Base-by-base conservation (phyloP, 2,797 vertebrate species). In the Myotis vivesi region DNA sequence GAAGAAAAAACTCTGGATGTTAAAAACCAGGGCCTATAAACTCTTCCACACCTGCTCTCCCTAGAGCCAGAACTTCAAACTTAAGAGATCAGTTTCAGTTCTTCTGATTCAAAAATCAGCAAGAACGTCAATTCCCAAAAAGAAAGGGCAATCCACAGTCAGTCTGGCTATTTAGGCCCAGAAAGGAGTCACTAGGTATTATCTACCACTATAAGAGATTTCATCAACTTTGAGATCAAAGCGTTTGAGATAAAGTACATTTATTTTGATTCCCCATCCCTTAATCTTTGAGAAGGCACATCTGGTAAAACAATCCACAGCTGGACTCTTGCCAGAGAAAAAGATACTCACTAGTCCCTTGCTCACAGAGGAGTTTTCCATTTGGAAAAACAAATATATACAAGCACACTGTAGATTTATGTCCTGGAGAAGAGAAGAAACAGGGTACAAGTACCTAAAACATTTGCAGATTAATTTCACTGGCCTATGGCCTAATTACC, bases 11-110 rank as follows among this genome's bases (percentile, higher is more conserved):
- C 23, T 87, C 59, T 77, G 46, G 85, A 93, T 13, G 69, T 36
- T 53, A 83, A 96, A 96, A 15, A 6, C 46, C 23, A 87, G 73
- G 4, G 33, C 11, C n/a, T 68, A 33, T 90, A 72, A 88, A 89
- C 83, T 72, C 55, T 92, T 92, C n/a, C 23, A 68, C 30, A 68
- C 22, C 55, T 94, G 23, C 10, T 85, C 49, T 76, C 51, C 25
- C 44, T n/a, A 72, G 17, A 92, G n/a, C 7, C 51, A 93, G 91
- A 96, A 87, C 44, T 87, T 90, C 33, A 91, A 95, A 73, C 15
- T 89, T 20, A 68, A 68, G 28, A 88, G 13, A 91, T 53, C 17
- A 22, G 28, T 77, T 91, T 91, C 41, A 79, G 15, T 23, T 59
- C 5, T 88, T 84, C 77, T 68, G 53, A 88, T 82, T 91, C 68